Conservation (phyloP, 2,888 invertebrate species). For the Penaeus monodon region DNA sequence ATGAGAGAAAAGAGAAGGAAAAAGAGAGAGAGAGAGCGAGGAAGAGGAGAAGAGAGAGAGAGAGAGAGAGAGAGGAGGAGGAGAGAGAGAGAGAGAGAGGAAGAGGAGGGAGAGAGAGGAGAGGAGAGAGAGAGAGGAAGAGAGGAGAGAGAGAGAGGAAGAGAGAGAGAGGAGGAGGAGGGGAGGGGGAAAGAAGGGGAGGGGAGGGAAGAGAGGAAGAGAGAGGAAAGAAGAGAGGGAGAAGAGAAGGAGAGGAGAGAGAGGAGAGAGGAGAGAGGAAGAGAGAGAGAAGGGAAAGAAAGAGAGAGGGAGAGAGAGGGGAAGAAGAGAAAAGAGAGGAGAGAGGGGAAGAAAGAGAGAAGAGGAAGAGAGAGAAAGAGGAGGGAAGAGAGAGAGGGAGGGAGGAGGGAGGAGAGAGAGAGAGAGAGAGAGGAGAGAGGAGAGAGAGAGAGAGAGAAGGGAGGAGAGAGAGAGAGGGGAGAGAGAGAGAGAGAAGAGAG, state of each 20-base stretch:
- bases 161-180: no score
- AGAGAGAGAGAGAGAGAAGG: no score
- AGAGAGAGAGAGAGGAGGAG: background rate
- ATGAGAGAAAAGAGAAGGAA: background rate
- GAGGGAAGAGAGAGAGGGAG: no score
- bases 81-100: background rate
- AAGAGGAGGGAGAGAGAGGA: background rate
- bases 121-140: background rate
- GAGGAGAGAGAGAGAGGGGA: no score
- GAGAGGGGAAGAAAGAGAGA: background rate
- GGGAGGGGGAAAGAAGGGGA: background rate
- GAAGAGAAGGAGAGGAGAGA: background rate
- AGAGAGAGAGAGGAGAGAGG: no score
- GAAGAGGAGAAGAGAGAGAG: no score
- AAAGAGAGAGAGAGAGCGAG: no score
- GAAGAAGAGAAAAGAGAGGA: background rate
- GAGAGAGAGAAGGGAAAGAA: background rate
- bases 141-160: background rate
- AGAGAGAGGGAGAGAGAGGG: background rate
- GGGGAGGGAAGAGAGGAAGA: no score
- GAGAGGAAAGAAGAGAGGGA: background rate
- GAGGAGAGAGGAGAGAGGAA: background rate
- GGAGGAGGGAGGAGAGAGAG: no score
- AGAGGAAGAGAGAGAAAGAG: background rate
- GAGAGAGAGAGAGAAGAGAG: no score